Evolutionary conservation across 2,888 invertebrate genomes (phyloP).

Genomic region (Esperia sulphurella): DNA sequence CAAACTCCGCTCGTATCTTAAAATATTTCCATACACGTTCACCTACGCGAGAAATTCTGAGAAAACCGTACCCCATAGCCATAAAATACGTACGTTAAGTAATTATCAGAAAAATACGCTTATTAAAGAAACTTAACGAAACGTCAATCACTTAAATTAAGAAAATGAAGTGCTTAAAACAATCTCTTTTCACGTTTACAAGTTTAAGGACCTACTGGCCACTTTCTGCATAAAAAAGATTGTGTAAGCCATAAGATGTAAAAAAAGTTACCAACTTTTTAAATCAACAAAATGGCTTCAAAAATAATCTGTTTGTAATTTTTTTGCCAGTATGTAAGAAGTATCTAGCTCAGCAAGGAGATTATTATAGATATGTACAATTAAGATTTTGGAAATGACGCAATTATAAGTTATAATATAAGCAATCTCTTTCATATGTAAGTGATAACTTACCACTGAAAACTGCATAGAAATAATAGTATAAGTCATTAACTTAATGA

Average conservation of each 20-base stretch:
- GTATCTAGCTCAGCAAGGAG: background rate
- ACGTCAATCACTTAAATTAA: no score
- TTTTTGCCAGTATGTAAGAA: background rate
- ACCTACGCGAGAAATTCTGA: constrained; percentile 43
- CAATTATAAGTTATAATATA: no score
- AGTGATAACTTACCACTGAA: no score
- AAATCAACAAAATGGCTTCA: background rate
- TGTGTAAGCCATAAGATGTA: no score
- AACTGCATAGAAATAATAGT: no score
- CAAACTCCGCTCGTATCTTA: constrained; percentile 65
- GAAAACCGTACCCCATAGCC: constrained; percentile 29
- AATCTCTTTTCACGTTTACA: no score
- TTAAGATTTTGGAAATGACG: no score
- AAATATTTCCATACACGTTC: constrained; percentile 65
- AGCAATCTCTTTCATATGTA: no score
- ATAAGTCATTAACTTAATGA: no score
- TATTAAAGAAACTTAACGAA: background rate
- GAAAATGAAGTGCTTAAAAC: no score
- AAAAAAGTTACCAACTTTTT: background rate
- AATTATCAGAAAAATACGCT: background rate
- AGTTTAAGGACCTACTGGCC: no score
- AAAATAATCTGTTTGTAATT: background rate
- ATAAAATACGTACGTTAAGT: background rate
- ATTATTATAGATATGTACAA: background rate
- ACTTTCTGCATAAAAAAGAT: no score